These are phyloP conservation scores for Cyrtorhinus lividipennis DNA, from an alignment of 1,140 invertebrate genomes.

Conservation along the genomic window DNA sequence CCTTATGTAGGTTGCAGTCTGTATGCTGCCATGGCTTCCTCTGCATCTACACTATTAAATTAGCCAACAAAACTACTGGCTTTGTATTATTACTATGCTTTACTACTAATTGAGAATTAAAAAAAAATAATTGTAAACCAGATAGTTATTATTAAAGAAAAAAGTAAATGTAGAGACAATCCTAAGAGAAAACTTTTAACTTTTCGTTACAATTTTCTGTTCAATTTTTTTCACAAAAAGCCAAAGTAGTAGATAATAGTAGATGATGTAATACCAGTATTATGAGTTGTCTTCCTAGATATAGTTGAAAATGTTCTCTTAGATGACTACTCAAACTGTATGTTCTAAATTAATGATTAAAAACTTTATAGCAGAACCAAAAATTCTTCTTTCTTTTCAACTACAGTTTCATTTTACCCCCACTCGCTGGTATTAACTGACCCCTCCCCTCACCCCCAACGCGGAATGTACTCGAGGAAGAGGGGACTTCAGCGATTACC, in stretches of 20 bases:
- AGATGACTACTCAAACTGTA: not conserved
- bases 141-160: not conserved
- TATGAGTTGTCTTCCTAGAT: too few species aligned
- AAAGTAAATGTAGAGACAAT: not conserved
- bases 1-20: slow-evolving; percentile 9
- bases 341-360: not conserved
- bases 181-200: not conserved
- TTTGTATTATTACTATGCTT: not conserved
- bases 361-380: not conserved
- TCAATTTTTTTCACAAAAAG: not conserved
- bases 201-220: too few species aligned
- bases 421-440: too few species aligned
- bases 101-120: not conserved
- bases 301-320: not conserved
- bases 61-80: not conserved
- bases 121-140: not conserved
- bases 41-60: slow-evolving; percentile 8
- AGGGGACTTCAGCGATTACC: not conserved
- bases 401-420: too few species aligned
- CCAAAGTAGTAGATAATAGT: not conserved
- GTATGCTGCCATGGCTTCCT: slow-evolving; percentile 9
- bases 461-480: not conserved
- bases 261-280: not conserved
- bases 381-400: not conserved
- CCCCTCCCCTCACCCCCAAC: not conserved